These are phyloP conservation scores for Diachasma alloeum DNA, from an alignment of 1,140 invertebrate species.

Conservation along the genomic window DNA sequence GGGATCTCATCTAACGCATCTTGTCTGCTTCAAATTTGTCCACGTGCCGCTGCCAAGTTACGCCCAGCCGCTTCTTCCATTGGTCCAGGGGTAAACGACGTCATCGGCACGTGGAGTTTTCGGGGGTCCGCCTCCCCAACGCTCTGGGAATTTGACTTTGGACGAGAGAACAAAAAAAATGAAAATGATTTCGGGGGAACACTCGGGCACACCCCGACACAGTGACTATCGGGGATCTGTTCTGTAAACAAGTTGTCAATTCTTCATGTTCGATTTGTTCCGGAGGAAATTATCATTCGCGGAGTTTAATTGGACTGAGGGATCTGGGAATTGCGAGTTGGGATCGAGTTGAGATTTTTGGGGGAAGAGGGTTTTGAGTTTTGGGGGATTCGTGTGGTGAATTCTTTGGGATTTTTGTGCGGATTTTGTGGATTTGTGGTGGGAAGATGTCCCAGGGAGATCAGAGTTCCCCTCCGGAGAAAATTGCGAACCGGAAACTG, in stretches of 20 bases:
- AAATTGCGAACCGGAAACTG: slow-evolving; percentile 30
- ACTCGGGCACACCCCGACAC: slow-evolving; percentile 28
- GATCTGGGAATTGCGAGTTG: too few relatives aligned
- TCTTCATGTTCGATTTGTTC: not conserved
- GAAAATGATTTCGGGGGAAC: slow-evolving; percentile 40
- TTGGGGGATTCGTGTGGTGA: not conserved
- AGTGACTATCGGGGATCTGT: not conserved
- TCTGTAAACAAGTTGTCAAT: not conserved
- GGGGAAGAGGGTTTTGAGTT: not conserved
- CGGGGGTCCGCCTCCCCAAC: slow-evolving; percentile 42
- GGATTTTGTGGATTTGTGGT: slow-evolving; percentile 2
- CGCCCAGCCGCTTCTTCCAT: slow-evolving; percentile 47
- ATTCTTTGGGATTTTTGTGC: not conserved
- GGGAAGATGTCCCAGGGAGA: slow-evolving; percentile 48
- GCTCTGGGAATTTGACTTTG: slow-evolving; percentile 37
- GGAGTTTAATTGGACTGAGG: too few relatives aligned
- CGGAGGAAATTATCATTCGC: too few relatives aligned
- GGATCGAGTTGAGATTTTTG: not conserved
- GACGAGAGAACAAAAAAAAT: slow-evolving; percentile 27
- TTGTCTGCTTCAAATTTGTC: not conserved
- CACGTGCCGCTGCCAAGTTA: slow-evolving; percentile 52
- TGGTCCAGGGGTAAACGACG: slow-evolving; percentile 23
- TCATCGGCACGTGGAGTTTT: slow-evolving; percentile 34
- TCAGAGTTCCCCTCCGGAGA: slow-evolving; percentile 6
- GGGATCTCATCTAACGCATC: not conserved